A percentile compares a stretch with the other conserved stretches of the same genome.
Conservation (phyloP, 2,797 vertebrate species). For the Linurgus olivaceus region DNA sequence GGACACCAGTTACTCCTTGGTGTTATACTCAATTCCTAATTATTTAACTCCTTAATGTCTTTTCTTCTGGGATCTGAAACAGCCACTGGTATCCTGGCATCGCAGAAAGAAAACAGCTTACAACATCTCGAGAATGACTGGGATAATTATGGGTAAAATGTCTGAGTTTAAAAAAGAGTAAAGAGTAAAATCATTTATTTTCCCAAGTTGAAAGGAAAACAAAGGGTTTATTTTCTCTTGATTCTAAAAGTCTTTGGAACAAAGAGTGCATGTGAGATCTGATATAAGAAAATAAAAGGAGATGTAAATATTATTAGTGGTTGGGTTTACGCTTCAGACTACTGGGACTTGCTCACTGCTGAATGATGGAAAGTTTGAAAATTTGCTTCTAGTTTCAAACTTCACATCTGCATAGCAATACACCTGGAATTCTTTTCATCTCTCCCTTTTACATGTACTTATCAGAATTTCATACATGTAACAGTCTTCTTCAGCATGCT, state of each 20-base stretch:
- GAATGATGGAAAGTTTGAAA: not conserved
- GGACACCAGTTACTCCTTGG: not conserved
- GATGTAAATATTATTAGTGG: not conserved
- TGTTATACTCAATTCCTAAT: not conserved
- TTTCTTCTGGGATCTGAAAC: not conserved
- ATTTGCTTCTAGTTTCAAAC: not conserved
- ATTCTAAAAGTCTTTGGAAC: not conserved
- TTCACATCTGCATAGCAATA: not conserved
- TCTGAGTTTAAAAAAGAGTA: not conserved
- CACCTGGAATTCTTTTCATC: not conserved
- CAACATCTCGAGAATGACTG: not conserved
- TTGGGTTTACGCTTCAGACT: not conserved
- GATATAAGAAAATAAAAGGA: not conserved
- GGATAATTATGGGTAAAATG: not conserved
- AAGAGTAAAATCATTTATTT: not conserved
- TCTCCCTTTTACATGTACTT: rapidly evolving
- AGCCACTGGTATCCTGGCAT: not conserved
- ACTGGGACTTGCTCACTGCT: not conserved
- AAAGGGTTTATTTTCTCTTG: not conserved
- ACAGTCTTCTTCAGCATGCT: not conserved
- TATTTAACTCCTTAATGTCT: not conserved
- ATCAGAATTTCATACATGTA: not conserved
- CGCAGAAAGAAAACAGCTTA: not conserved
- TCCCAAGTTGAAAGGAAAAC: not conserved
- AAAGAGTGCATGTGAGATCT: not conserved